Evolutionary conservation across 2,113 vertebrate species (phyloP).

Genomic region (Struthidea cinerea): DNA sequence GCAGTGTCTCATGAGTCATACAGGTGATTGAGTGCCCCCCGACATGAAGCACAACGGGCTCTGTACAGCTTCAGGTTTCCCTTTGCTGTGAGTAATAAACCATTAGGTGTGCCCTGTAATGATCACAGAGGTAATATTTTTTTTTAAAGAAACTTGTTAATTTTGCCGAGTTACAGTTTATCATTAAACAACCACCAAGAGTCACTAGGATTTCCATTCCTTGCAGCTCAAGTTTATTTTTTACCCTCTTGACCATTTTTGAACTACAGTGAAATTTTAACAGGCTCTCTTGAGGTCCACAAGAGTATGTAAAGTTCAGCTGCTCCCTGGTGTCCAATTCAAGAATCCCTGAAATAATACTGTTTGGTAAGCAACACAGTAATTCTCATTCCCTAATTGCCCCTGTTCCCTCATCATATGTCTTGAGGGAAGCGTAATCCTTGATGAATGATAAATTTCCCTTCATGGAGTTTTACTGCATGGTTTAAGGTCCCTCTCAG

Average conservation of each 20-base stretch:
- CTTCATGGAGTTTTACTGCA: constrained; percentile 6
- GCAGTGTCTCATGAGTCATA: background rate
- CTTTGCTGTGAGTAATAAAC: background rate
- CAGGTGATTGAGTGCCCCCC: background rate
- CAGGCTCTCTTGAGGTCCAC: constrained; percentile 36
- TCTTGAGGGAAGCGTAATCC: background rate
- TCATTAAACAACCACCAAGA: background rate
- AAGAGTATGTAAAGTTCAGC: constrained; percentile 21
- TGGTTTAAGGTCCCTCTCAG: background rate
- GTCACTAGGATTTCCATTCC: constrained; percentile 15
- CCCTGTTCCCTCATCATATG: background rate
- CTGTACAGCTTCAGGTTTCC: background rate
- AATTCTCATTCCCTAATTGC: background rate
- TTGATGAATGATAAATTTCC: background rate
- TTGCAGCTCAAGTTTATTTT: constrained; percentile 15
- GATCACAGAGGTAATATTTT: background rate
- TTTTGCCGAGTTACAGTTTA: background rate
- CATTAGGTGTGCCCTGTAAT: background rate
- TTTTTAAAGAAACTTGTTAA: background rate
- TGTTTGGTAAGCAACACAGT: background rate
- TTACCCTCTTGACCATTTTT: background rate
- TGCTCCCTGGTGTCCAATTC: background rate
- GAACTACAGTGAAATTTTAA: constrained; percentile 32
- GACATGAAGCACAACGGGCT: background rate
- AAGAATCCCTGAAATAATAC: background rate